These are phyloP conservation scores for Drosophila sordidapex DNA, from an alignment of 2,888 invertebrate genomes.

Conservation along the genomic window DNA sequence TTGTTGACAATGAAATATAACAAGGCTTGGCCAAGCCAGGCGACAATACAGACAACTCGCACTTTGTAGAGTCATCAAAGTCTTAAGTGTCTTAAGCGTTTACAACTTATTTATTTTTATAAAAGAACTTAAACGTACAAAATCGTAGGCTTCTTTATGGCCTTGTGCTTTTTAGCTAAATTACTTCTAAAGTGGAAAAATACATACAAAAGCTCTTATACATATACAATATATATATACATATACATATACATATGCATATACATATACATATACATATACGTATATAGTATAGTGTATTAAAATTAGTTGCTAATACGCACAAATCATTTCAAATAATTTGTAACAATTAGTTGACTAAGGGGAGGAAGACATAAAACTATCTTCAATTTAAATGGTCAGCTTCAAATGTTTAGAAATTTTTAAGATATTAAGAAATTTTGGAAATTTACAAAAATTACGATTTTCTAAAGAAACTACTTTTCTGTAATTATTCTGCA, in stretches of 20 bases:
- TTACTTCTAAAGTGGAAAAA: conserved; percentile 40
- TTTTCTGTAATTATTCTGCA: not conserved
- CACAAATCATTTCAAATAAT: conserved; percentile 67
- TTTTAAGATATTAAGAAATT: not conserved
- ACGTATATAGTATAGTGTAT: conserved; percentile 1
- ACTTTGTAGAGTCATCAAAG: conserved; percentile 71
- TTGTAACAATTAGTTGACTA: conserved; percentile 49
- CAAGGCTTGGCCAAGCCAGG: conserved; percentile 45
- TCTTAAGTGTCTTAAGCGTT: conserved; percentile 54
- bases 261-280: conserved; percentile 3
- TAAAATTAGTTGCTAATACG: conserved; percentile 20
- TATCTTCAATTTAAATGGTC: conserved; percentile 5
- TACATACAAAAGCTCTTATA: conserved; percentile 3
- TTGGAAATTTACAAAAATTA: not conserved
- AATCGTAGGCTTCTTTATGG: conserved; percentile 62
- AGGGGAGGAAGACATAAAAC: conserved; percentile 38
- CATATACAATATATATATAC: not conserved
- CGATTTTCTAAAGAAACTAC: not conserved
- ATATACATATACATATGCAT: not conserved
- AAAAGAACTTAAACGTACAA: conserved; percentile 55
- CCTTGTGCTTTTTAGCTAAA: conserved; percentile 46
- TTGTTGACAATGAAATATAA: conserved; percentile 83
- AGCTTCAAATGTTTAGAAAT: not conserved
- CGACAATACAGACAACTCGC: conserved; percentile 16
- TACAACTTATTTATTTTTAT: conserved; percentile 74